phyloP scores from a whole-genome alignment of 2,888 invertebrate species.

The Panzeria rudis region DNA sequence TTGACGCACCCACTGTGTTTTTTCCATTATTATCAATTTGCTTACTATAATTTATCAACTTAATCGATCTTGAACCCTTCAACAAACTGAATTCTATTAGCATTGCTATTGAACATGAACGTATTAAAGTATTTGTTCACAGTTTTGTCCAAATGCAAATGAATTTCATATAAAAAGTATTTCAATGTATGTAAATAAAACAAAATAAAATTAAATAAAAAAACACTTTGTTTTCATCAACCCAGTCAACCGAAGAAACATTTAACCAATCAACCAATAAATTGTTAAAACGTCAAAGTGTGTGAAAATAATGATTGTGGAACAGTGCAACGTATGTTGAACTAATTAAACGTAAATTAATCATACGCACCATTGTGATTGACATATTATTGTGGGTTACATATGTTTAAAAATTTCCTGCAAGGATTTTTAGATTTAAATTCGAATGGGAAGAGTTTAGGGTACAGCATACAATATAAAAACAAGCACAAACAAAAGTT shows the following conservation, averaged over 20 bases:
- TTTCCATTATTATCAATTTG: constrained; percentile 8
- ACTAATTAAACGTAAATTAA: constrained; percentile 66
- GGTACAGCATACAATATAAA: no score
- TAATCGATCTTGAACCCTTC: constrained; percentile 1
- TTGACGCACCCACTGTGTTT: no score
- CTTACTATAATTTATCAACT: constrained; percentile 15
- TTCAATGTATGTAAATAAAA: background rate
- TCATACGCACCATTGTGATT: constrained; percentile 46
- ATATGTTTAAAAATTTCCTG: background rate
- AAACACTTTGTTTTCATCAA: constrained; percentile 13
- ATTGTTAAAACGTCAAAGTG: background rate
- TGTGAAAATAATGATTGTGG: background rate
- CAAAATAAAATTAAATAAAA: background rate
- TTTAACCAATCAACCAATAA: constrained; percentile 45
- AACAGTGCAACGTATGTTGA: background rate
- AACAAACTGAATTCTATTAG: constrained; percentile 17
- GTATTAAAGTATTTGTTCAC: background rate
- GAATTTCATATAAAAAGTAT: no score
- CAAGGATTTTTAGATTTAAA: background rate
- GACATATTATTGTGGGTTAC: constrained; percentile 8
- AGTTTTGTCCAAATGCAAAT: background rate
- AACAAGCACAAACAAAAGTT: background rate
- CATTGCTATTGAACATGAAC: background rate
- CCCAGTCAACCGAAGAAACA: background rate
- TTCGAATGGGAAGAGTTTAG: background rate